Percentiles rank a stretch among this genome's conserved stretches.
Evolutionary conservation across 1,140 invertebrate genomes (phyloP).

Genomic region (Zaprionus camerounensis): DNA sequence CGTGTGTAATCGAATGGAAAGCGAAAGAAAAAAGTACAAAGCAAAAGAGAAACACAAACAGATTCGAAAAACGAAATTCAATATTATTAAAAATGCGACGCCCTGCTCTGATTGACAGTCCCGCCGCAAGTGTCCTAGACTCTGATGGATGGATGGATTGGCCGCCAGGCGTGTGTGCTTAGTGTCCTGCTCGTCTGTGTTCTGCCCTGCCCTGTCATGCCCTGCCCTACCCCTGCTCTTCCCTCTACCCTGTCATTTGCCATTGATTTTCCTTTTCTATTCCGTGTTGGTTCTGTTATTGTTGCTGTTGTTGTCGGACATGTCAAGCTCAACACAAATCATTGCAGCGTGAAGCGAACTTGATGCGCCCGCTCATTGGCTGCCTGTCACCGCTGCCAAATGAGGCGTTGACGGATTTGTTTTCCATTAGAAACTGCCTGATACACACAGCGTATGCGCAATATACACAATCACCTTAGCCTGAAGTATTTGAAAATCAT

Average conservation of each 20-base stretch:
- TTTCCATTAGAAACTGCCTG: slow-evolving; percentile 52
- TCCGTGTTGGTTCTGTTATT: not conserved
- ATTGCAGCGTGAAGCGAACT: slow-evolving; percentile 54
- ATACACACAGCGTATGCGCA: slow-evolving; percentile 50
- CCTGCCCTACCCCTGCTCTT: too few relatives aligned
- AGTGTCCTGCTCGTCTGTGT: not conserved
- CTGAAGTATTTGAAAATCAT: not conserved
- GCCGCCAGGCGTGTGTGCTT: slow-evolving; percentile 4
- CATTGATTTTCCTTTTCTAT: slow-evolving; percentile 30
- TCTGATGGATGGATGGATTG: slow-evolving; percentile 55
- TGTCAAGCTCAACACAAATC: slow-evolving; percentile 31
- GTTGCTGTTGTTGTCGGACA: slow-evolving; percentile 12
- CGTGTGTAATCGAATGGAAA: not conserved
- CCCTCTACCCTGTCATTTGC: slow-evolving; percentile 6
- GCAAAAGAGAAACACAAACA: slow-evolving; percentile 6
- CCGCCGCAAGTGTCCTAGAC: slow-evolving; percentile 61
- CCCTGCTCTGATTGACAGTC: slow-evolving; percentile 37
- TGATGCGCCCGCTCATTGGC: slow-evolving; percentile 45
- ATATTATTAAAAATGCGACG: slow-evolving; percentile 10
- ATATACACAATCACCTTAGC: slow-evolving; percentile 33
- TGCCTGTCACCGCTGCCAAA: slow-evolving; percentile 39
- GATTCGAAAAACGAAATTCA: slow-evolving; percentile 13
- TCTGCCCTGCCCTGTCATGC: too few relatives aligned
- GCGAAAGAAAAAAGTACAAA: slow-evolving; percentile 15
- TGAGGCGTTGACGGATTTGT: slow-evolving; percentile 67